Conservation (phyloP, 1,140 invertebrate genomes). For the Megathymus violae region DNA sequence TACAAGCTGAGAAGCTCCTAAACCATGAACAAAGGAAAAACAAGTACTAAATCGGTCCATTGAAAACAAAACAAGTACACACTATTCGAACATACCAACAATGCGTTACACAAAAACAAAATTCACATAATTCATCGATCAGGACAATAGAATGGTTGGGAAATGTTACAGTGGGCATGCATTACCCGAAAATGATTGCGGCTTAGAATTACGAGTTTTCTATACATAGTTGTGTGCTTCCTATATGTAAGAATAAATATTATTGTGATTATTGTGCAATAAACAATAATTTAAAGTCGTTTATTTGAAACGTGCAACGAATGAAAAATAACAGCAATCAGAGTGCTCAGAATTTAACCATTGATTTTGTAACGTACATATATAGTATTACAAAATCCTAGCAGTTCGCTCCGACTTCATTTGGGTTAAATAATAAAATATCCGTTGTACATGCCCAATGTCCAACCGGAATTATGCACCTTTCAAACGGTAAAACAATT, state of each 20-base stretch:
- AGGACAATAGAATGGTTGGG: conserved; percentile 35
- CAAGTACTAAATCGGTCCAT: conserved; percentile 32
- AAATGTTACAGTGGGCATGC: conserved; percentile 18
- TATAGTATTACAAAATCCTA: too few species aligned
- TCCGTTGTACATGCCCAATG: too few species aligned
- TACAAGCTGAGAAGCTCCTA: conserved; percentile 18
- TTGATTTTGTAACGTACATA: neutral
- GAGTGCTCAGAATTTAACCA: neutral
- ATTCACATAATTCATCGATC: conserved; percentile 36
- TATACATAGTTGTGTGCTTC: neutral
- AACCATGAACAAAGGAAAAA: conserved; percentile 29
- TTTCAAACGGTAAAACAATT: too few species aligned
- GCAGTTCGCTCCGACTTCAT: too few species aligned
- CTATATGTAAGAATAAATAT: neutral
- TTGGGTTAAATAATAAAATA: too few species aligned
- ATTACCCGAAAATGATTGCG: conserved; percentile 30
- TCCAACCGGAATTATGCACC: too few species aligned
- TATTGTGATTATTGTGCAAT: neutral
- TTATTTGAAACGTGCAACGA: neutral
- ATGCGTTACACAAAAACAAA: conserved; percentile 33
- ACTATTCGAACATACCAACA: conserved; percentile 30
- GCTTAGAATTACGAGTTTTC: conserved; percentile 5
- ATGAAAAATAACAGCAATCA: neutral
- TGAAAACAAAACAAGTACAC: conserved; percentile 32
- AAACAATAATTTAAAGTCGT: neutral